Evolutionary conservation across 2,888 invertebrate species (phyloP).

Genomic region (Priocnemis perturbator): DNA sequence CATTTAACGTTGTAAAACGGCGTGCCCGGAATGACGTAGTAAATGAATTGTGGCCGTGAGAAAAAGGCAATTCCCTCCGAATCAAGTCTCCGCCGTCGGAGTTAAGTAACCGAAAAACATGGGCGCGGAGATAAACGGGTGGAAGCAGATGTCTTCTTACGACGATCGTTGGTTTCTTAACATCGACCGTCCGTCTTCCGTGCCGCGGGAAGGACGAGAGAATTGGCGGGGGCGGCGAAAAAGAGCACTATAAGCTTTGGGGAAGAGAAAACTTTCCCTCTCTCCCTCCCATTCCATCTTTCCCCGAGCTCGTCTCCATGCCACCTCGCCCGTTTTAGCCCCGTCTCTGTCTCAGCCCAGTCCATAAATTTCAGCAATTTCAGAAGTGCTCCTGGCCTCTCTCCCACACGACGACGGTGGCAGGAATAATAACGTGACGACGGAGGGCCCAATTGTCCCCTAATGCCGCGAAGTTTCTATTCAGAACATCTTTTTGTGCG

Average conservation of each 20-base stretch:
- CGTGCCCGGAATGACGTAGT: too few species aligned
- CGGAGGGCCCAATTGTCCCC: conserved; percentile 67
- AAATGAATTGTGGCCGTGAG: too few species aligned
- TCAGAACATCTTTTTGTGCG: conserved; percentile 66
- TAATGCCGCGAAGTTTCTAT: conserved; percentile 67
- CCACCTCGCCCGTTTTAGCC: background rate
- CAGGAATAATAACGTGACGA: conserved; percentile 66
- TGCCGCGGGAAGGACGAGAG: conserved; percentile 12
- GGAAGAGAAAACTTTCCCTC: conserved; percentile 54
- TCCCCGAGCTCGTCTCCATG: background rate
- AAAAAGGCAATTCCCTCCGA: background rate
- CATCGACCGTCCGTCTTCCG: conserved; percentile 42
- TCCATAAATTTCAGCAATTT: conserved; percentile 65
- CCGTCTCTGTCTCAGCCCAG: conserved; percentile 32
- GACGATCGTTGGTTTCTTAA: conserved; percentile 39
- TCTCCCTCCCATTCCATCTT: conserved; percentile 17
- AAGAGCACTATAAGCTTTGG: conserved; percentile 38
- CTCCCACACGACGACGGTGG: conserved; percentile 38
- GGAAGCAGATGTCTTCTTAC: conserved; percentile 27
- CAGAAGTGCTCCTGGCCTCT: conserved; percentile 55
- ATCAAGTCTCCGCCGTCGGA: background rate
- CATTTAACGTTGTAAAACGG: too few species aligned
- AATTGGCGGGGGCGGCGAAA: conserved; percentile 30
- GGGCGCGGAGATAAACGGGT: conserved; percentile 4
- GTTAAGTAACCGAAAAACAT: background rate